These are phyloP conservation scores for Zaprionus inermis DNA, from an alignment of 1,140 invertebrate genomes.

Conservation along the genomic window DNA sequence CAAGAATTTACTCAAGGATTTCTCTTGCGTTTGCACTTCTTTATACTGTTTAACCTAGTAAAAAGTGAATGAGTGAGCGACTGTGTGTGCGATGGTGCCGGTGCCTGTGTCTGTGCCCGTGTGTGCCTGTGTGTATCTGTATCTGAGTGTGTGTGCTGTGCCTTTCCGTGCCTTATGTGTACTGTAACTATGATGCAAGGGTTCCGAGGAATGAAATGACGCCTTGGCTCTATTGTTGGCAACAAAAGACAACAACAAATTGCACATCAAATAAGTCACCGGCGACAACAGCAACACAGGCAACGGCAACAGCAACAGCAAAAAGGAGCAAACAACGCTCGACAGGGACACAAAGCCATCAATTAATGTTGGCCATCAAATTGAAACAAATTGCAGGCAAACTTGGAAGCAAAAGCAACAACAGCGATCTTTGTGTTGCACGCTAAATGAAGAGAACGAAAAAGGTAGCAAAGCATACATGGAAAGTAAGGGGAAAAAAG, in stretches of 20 bases:
- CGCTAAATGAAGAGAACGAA: neutral
- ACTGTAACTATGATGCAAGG: constrained; percentile 4
- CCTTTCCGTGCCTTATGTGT: neutral
- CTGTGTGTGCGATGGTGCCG: neutral
- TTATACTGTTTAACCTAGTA: constrained; percentile 15
- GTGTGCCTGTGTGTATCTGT: neutral
- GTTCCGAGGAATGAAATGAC: neutral
- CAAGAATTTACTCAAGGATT: constrained; percentile 32
- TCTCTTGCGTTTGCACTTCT: constrained; percentile 22
- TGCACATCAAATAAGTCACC: constrained; percentile 4
- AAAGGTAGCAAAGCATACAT: neutral
- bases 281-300: neutral
- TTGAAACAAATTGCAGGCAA: constrained; percentile 28
- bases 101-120: neutral
- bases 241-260: constrained; percentile 4
- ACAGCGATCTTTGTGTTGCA: neutral
- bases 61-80: neutral
- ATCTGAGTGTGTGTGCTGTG: neutral
- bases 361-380: constrained; percentile 46
- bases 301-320: neutral
- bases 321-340: constrained; percentile 13
- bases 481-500: neutral
- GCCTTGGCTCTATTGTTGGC: neutral
- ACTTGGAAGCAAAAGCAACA: constrained; percentile 5
- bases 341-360: constrained; percentile 20